Base-by-base conservation (phyloP, 2,888 invertebrate genomes). In the Agrypnus murinus region DNA sequence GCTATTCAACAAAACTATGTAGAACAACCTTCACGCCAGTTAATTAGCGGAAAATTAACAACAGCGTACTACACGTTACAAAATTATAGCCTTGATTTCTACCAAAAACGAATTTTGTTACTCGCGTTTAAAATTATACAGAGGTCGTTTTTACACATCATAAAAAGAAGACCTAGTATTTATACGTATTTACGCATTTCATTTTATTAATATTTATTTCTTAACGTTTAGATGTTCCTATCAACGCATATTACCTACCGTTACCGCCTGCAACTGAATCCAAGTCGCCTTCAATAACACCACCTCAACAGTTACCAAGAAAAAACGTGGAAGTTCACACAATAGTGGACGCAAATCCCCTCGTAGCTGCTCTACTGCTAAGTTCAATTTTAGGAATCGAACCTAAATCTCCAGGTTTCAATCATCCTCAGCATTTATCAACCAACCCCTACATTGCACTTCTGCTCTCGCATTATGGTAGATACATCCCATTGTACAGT, bases 391-490 rank as follows among this genome's bases (percentile, higher is more conserved):
- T 84, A 45, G 80, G 79, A 64, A 70, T 81, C 50, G 65, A 75
- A 36, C 74, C 80, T 14, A 77, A 79, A 72, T 74, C 78, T 73
- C 78, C 81, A 57, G 82, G 87, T 63, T 87, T 87, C 79, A 90
- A 90, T 79, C 89, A 86, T 80, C 84, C 86, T 53, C 86, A 89
- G 79, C 88, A 90, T 85, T 84, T 87, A 57, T 87, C 89, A 0
- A 82, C 88, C 38, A 89, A 90, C 85, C 90, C 91, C 60, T 81
- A 89, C 79, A 81, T 91, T 32, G 88, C 90, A 45, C 87, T 91
- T 58, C 84, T 90, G 69, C 84, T 92, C 53, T 91, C 91, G 25
- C 90, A 90, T 80, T 91, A 91, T 80, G 91, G 91, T 2, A 86
- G 87, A 77, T 91, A 92, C 79, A 77, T 90, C 55, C 88, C 86